Percentiles rank a stretch among this genome's conserved stretches.
Conservation (phyloP, 2,113 vertebrate species). For the rabbit (Oryctolagus cuniculus) region mOryCun1.1 NC_091436.1:12211001-12211500, state of each 20-base stretch:
- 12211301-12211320: slow-evolving; percentile 32
- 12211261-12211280: not conserved
- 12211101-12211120: slow-evolving; percentile 65
- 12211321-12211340: slow-evolving; percentile 33
- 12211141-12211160: not conserved
- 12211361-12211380: not conserved
- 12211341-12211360: not conserved
- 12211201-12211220: not conserved
- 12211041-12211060: slow-evolving; percentile 51
- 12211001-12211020: slow-evolving; percentile 52
- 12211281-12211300: not conserved
- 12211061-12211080: slow-evolving; percentile 73
- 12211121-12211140: not conserved
- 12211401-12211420: not conserved
- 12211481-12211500: not conserved
- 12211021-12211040: slow-evolving; percentile 35
- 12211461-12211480: not conserved
- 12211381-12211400: not conserved
- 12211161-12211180: not conserved
- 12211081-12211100: slow-evolving; percentile 60
- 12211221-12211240: not conserved
- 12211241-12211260: not conserved
- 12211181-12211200: not conserved
- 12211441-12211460: not conserved
- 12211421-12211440: not conserved